Evolutionary conservation across 2,113 vertebrate genomes (phyloP).

Genomic region (Pollachius pollachius): DNA sequence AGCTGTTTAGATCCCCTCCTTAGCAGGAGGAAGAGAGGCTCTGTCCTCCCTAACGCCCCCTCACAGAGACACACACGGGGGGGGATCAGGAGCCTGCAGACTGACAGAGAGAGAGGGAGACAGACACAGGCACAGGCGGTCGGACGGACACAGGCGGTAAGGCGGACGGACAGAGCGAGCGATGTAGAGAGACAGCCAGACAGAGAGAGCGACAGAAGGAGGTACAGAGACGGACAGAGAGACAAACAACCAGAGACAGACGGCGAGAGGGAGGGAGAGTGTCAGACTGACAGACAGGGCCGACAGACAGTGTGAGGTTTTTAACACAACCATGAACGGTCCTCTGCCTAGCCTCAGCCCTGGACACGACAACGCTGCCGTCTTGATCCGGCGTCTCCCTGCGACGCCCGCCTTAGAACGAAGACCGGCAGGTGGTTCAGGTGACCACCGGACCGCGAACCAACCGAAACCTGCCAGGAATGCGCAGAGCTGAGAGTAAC

Average conservation of each 20-base stretch:
- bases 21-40: not conserved
- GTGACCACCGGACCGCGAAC: not conserved
- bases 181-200: not conserved
- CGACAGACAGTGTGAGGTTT: too few relatives aligned
- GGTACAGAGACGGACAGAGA: not conserved
- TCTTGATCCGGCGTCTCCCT: constrained; percentile 12
- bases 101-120: not conserved
- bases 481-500: constrained; percentile 46
- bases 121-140: too few relatives aligned
- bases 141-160: too few relatives aligned
- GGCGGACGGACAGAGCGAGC: too few relatives aligned
- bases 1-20: constrained; percentile 13
- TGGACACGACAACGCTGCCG: not conserved
- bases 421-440: constrained; percentile 17
- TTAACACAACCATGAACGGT: constrained; percentile 39
- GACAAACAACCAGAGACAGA: not conserved
- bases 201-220: not conserved
- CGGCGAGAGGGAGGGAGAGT: not conserved
- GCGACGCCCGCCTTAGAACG: constrained; percentile 10
- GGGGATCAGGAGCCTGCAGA: not conserved
- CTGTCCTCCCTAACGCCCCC: constrained; percentile 16
- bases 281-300: too few relatives aligned
- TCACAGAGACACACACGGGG: not conserved
- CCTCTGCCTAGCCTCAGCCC: not conserved
- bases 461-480: constrained; percentile 28